Evolutionary conservation across 2,113 vertebrate genomes (phyloP).

Genomic region (Gambusia affinis): DNA sequence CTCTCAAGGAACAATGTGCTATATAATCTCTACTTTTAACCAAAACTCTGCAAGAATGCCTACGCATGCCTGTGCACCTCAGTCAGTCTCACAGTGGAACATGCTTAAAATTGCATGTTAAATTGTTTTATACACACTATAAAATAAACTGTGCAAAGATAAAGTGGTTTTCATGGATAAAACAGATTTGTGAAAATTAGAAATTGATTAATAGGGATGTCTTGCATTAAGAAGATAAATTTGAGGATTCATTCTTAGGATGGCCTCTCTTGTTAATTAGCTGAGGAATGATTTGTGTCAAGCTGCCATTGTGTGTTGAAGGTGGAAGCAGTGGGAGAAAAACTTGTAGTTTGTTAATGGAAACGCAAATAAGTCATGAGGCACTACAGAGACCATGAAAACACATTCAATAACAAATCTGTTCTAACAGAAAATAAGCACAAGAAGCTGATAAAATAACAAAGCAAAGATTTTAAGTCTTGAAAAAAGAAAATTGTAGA

Average conservation of each 20-base stretch:
- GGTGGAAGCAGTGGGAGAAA: too few relatives aligned
- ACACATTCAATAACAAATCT: too few relatives aligned
- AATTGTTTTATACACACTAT: too few relatives aligned
- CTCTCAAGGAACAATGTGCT: conserved; percentile 9
- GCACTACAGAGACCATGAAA: too few relatives aligned
- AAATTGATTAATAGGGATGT: background rate
- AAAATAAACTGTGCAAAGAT: background rate
- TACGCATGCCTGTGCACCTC: background rate
- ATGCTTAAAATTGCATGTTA: background rate
- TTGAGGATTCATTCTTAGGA: conserved; percentile 19
- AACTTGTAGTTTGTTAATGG: too few relatives aligned
- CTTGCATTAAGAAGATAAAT: conserved; percentile 7
- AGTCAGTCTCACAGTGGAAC: too few relatives aligned
- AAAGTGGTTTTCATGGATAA: background rate
- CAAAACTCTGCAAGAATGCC: conserved; percentile 17
- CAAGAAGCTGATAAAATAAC: background rate
- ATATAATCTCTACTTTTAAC: conserved; percentile 22
- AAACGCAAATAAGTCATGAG: too few relatives aligned
- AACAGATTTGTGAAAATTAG: background rate
- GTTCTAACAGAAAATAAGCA: too few relatives aligned
- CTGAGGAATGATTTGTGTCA: conserved; percentile 27
- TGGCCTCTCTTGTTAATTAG: conserved; percentile 42
- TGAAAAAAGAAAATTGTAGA: background rate
- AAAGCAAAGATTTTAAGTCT: background rate
- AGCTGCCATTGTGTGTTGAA: too few relatives aligned